Percentiles rank a stretch among this genome's conserved stretches.
Conservation (phyloP, 2,113 vertebrate species). For the Herpailurus yagouaroundi region DNA sequence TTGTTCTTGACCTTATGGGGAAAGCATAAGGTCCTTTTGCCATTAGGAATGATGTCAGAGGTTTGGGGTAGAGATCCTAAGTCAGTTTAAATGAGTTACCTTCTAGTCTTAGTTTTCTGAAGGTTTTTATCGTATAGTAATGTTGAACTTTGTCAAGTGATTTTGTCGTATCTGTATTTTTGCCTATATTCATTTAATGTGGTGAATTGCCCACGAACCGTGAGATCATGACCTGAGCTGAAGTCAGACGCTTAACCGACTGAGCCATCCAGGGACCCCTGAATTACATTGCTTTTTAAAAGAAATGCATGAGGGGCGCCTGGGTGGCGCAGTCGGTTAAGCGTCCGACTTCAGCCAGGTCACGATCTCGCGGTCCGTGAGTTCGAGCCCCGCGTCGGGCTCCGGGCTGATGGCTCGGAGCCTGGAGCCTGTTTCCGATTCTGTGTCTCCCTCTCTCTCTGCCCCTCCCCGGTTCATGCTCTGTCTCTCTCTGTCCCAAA, state of each 20-base stretch:
- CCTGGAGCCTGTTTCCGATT: too few relatives aligned
- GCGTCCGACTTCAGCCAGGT: too few relatives aligned
- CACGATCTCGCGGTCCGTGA: too few relatives aligned
- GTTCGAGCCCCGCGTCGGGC: too few relatives aligned
- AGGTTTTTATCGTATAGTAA: neutral
- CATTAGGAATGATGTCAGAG: neutral
- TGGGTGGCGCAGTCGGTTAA: too few relatives aligned
- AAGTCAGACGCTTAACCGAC: too few relatives aligned
- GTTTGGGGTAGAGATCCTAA: neutral
- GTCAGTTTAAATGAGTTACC: neutral
- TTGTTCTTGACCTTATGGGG: neutral
- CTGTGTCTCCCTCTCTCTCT: too few relatives aligned
- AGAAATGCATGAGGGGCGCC: neutral
- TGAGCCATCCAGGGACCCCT: neutral
- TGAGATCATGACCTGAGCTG: too few relatives aligned
- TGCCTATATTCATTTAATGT: neutral
- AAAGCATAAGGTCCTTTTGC: neutral
- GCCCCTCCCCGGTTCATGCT: too few relatives aligned
- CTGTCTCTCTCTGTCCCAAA: too few relatives aligned
- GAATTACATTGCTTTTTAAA: neutral
- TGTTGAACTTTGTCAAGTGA: conserved; percentile 2
- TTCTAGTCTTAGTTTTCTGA: conserved; percentile 4
- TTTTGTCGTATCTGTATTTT: neutral
- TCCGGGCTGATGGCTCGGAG: too few relatives aligned
- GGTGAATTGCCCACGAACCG: neutral